Percentiles rank a stretch among this genome's conserved stretches.
Evolutionary conservation across 2,113 vertebrate species (phyloP).

Genomic region (Alouatta palliata): DNA sequence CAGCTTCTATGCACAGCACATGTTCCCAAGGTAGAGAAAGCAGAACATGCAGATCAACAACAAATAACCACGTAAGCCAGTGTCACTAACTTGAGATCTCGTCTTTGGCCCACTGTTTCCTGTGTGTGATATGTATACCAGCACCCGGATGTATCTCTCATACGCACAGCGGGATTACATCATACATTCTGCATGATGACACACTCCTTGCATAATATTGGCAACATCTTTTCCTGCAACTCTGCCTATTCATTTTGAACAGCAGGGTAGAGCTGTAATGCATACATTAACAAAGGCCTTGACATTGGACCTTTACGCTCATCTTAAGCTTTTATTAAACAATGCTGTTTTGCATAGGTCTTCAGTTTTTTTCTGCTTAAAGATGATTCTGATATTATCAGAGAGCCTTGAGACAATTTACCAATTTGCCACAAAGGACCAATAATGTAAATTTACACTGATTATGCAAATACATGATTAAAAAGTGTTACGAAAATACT

Average conservation of each 20-base stretch:
- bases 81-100: background rate
- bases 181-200: background rate
- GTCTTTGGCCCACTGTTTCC: background rate
- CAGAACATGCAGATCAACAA: background rate
- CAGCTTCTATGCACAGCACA: background rate
- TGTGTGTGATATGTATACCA: background rate
- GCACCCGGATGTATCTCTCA: background rate
- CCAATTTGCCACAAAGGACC: background rate
- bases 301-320: background rate
- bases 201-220: background rate
- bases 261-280: background rate
- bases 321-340: conserved; percentile 21
- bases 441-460: background rate
- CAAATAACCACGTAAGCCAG: background rate
- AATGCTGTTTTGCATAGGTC: background rate
- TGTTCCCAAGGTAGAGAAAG: background rate
- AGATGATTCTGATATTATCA: background rate
- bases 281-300: background rate
- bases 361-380: background rate
- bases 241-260: background rate
- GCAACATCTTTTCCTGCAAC: background rate
- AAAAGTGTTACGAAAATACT: background rate
- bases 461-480: background rate
- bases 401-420: background rate
- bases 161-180: background rate